Conservation (phyloP, 2,113 vertebrate species). For the Halichoeres trimaculatus region DNA sequence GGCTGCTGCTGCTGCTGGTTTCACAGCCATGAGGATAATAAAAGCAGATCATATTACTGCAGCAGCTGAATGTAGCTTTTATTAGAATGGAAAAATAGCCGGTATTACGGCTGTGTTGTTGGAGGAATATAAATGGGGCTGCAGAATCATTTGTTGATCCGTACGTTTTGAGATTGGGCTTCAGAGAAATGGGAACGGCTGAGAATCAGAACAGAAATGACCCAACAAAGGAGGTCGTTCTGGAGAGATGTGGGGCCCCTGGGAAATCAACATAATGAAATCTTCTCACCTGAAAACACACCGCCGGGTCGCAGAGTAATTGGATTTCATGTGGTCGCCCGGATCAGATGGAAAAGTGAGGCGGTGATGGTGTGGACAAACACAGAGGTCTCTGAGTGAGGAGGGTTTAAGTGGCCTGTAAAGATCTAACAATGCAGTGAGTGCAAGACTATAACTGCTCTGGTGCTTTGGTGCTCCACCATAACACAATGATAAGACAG, state of each 20-base stretch:
- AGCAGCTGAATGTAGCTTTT: not conserved
- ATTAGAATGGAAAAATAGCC: slow-evolving; percentile 28
- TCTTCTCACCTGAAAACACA: slow-evolving; percentile 45
- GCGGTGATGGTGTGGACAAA: slow-evolving; percentile 14
- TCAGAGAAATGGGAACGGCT: slow-evolving; percentile 43
- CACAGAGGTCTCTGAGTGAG: slow-evolving; percentile 21
- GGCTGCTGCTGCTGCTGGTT: slow-evolving; percentile 20
- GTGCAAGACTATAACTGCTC: slow-evolving; percentile 8
- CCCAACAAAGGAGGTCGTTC: slow-evolving; percentile 5
- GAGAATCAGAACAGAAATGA: slow-evolving; percentile 35
- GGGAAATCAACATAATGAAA: slow-evolving; percentile 64
- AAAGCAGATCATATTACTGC: slow-evolving; percentile 23
- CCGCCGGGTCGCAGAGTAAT: slow-evolving; percentile 8
- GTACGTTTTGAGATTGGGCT: slow-evolving; percentile 19
- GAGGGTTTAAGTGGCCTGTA: slow-evolving; percentile 22
- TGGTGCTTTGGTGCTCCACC: not conserved
- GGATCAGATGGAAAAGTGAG: slow-evolving; percentile 24
- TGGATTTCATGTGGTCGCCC: slow-evolving; percentile 18
- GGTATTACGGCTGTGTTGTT: not conserved
- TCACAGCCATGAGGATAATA: slow-evolving; percentile 5
- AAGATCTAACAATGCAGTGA: not conserved
- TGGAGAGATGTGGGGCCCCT: slow-evolving; percentile 31
- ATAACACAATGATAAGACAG: not conserved
- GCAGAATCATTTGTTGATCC: slow-evolving; percentile 30
- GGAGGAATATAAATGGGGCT: slow-evolving; percentile 2